Evolutionary conservation across 2,888 invertebrate genomes (phyloP).

Genomic region (Corbicula japonica): DNA sequence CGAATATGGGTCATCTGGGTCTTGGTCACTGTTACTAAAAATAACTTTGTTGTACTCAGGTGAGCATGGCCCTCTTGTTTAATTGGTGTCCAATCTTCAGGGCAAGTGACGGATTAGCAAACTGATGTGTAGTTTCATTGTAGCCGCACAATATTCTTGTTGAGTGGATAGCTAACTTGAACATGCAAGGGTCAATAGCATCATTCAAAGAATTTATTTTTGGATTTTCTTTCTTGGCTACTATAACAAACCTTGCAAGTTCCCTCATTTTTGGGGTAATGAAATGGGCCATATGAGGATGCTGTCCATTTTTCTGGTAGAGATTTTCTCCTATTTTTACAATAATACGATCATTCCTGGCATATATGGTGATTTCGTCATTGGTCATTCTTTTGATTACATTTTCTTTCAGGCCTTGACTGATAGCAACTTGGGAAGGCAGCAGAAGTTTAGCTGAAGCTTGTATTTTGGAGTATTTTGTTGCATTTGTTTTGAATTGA

Average conservation of each 20-base stretch:
- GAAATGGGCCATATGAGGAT: slow-evolving; percentile 10
- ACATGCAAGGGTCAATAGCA: slow-evolving; percentile 16
- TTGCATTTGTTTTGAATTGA: background rate
- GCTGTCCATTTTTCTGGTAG: slow-evolving; percentile 27
- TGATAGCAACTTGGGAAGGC: background rate
- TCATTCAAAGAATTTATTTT: slow-evolving; percentile 14
- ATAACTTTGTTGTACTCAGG: too few species aligned
- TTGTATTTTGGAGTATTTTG: slow-evolving; percentile 9
- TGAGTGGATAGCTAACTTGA: slow-evolving; percentile 3
- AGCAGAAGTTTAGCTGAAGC: slow-evolving; percentile 1
- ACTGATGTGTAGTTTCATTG: slow-evolving; percentile 11
- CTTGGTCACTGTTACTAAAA: too few species aligned
- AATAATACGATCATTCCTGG: slow-evolving; percentile 14
- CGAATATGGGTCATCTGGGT: too few species aligned
- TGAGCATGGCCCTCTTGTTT: too few species aligned
- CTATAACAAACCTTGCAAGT: slow-evolving; percentile 27
- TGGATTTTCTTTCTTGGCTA: slow-evolving; percentile 7
- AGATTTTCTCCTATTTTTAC: slow-evolving; percentile 26
- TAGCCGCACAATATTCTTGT: slow-evolving; percentile 19
- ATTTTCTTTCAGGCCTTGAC: slow-evolving; percentile 28
- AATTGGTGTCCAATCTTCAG: slow-evolving; percentile 40
- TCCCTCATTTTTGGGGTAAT: slow-evolving; percentile 41
- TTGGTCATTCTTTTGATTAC: slow-evolving; percentile 23
- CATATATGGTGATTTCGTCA: slow-evolving; percentile 19
- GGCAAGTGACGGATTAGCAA: slow-evolving; percentile 29